phyloP scores from a whole-genome alignment of 2,113 vertebrate genomes.

The Heterotis niloticus region DNA sequence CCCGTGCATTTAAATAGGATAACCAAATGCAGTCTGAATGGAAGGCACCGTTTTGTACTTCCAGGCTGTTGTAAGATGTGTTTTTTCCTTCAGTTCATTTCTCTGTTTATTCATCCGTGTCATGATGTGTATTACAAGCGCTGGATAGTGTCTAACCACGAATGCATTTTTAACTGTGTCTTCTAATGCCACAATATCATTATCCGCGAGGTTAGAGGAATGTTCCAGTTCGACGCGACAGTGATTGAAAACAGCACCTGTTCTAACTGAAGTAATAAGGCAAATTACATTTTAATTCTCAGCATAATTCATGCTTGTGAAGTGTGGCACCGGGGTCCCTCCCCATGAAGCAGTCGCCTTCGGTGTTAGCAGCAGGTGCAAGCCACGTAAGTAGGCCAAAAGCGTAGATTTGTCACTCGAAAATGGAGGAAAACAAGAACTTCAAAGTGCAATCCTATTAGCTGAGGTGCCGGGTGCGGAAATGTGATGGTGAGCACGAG shows the following conservation, averaged over 20 bases:
- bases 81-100: not conserved
- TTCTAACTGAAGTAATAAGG: constrained; percentile 17
- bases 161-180: not conserved
- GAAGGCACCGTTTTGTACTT: not conserved
- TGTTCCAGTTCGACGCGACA: not conserved
- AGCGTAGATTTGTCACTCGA: not conserved
- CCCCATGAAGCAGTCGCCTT: not conserved
- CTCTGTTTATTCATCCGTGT: not conserved
- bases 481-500: not conserved
- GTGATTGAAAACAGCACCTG: constrained; percentile 7
- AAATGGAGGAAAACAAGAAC: not conserved
- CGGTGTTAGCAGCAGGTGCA: constrained; percentile 4
- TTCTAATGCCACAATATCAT: not conserved
- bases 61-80: too few species aligned
- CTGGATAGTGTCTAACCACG: not conserved
- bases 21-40: not conserved
- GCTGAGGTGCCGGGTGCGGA: not conserved
- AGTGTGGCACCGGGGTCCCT: not conserved
- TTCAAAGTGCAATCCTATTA: not conserved
- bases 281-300: constrained; percentile 22
- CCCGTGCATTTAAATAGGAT: not conserved
- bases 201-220: not conserved
- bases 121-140: not conserved
- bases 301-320: constrained; percentile 10
- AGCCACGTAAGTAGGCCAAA: constrained; percentile 3